Evolutionary conservation across 1,140 invertebrate species (phyloP), one percentile per base, ranked within the genome.

Genomic region (Notospermus geniculatus): DNA sequence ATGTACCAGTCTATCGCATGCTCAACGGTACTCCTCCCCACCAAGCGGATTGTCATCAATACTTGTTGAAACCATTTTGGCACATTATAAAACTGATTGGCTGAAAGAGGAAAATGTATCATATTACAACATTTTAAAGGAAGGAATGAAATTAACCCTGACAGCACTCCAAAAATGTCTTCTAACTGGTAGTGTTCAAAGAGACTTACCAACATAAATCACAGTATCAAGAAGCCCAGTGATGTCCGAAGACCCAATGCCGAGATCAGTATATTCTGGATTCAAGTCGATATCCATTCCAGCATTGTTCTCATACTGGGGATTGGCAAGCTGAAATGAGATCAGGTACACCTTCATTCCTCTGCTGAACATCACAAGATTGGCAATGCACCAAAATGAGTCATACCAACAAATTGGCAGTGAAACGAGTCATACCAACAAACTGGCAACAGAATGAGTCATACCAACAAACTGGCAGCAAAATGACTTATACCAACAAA

Each of bases 31-130:
- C 68, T 63, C 55, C 76, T 75, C 19, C 76, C 70, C 54, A 80
- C 67, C 57, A 80, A 81, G 52, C 84, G 82, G 17, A 84, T 66
- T 0, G 80, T 80, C n/a, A 82, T 74, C 57, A 83, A 71, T 1
- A 86, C 46, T 62, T 81, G 80, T 19, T 85, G 72, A 23, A 84
- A 60, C 67, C 80, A 80, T 58, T 75, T 66, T n/a, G 83, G 81
- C 39, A 83, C 74, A 66, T 82, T 77, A 65, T 85, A 85, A 27
- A 87, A 79, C 66, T 83, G 76, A 43, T 82, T 79, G 50, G 83
- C 85, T 86, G 68, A 64, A 84, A 83, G 15, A 57, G 22, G 65
- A 62, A 58, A 64, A 60, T 43, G n/a, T n/a, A n/a, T n/a, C n/a
- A n/a, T n/a, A n/a, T n/a, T n/a, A n/a, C n/a, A n/a, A n/a, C n/a